Evolutionary conservation across 2,797 vertebrate species (phyloP), one percentile per base, ranked within the genome.

Genomic region (Typhlichthys subterraneus): DNA sequence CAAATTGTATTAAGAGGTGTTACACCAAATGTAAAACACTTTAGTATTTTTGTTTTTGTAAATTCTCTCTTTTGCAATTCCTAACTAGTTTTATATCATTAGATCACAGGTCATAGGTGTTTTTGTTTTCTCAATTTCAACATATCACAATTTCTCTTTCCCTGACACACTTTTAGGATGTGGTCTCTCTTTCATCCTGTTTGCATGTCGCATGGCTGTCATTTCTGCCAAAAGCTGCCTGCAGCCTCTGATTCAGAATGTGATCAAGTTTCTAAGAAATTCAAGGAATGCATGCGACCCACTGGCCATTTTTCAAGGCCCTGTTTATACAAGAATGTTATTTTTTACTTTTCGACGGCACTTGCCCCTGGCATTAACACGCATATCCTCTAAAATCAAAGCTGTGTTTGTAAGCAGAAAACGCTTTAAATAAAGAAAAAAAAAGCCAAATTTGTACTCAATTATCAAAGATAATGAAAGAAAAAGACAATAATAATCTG

Each of bases 261-360:
- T 76, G 88, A 88, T 89, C 82, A 75, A 59, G 80, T 90, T 91
- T 85, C 83, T 76, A 65, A 86, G 79, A 84, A 75, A 88, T 87
- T 60, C 56, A 13, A 82, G 77, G 89, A 91, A 91, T 88, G 87
- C 67, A 5, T 71, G 66, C 86, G 75, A 68, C 84, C 70, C 77
- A 70, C 76, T 76, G 67, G 77, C 80, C 76, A 63, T 80, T 88
- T 82, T 87, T 89, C 78, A 79, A 82, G 80, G 71, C 75, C 77
- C 73, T 87, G 76, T 91, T 92, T 89, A 88, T 90, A 83, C 85
- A 87, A 86, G 87, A 90, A 88, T 86, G 88, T 87, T 89, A 85
- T 91, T 91, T 89, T 89, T 90, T 79, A 80, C 68, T 75, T 58
- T 69, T 69, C 56, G 57, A 53, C 65, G 12, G 4, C 33, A 56